phyloP scores from a whole-genome alignment of 2,888 invertebrate genomes.

The Harpagoxenus sublaevis region DNA sequence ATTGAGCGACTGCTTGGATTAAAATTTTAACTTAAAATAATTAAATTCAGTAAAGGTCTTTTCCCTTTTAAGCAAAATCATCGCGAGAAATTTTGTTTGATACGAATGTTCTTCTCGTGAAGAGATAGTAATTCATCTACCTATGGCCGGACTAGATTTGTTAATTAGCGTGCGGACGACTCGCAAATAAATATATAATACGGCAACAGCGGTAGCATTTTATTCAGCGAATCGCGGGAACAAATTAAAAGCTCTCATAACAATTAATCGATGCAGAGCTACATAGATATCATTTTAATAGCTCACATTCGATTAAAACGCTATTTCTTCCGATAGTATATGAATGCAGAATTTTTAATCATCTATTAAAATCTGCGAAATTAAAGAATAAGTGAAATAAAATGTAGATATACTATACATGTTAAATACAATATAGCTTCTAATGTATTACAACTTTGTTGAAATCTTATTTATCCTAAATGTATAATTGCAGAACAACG shows the following conservation, averaged over 20 bases:
- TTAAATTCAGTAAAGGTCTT: not conserved
- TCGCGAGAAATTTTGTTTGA: not conserved
- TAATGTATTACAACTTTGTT: not conserved
- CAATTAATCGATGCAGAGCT: conserved; percentile 6
- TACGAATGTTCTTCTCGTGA: not conserved
- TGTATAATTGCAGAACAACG: not conserved
- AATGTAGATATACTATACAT: not conserved
- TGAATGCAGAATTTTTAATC: not conserved
- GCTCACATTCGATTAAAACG: not conserved
- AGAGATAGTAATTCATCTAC: not conserved
- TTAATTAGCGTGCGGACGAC: not conserved
- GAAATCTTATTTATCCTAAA: not conserved
- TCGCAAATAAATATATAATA: conserved; percentile 40
- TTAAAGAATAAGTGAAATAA: not conserved
- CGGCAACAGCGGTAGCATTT: conserved; percentile 16
- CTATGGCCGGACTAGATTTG: not conserved
- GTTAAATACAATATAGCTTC: not conserved
- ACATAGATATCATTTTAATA: conserved; percentile 43
- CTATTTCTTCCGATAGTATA: not conserved
- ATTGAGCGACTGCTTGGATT: not conserved
- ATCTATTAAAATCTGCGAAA: not conserved
- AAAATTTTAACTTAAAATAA: not conserved
- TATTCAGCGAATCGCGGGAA: not conserved
- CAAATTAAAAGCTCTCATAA: conserved; percentile 26
- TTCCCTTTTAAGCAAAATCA: not conserved